phyloP scores from a whole-genome alignment of 2,797 vertebrate genomes.

The Mormyrops attenuatus region DNA sequence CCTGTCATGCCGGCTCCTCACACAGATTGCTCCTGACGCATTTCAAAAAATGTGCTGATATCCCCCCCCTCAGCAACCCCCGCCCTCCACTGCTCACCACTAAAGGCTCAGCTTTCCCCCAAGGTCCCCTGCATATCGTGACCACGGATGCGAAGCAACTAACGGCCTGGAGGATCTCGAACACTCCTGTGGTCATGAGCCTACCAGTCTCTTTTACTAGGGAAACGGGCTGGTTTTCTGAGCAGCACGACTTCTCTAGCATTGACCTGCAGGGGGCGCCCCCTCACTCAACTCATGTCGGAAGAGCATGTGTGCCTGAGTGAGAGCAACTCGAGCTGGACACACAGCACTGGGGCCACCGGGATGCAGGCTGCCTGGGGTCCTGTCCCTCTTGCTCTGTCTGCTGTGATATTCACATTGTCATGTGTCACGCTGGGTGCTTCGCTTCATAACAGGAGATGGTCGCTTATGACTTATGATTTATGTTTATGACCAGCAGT shows the following conservation, averaged over 20 bases:
- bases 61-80: too few relatives aligned
- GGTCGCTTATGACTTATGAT: background rate
- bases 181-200: too few relatives aligned
- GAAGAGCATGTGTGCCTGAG: background rate
- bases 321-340: background rate
- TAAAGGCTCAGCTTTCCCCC: background rate
- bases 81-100: background rate
- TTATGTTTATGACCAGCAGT: background rate
- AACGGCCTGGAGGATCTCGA: background rate
- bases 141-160: background rate
- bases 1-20: background rate
- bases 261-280: background rate
- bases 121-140: background rate
- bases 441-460: background rate
- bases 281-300: background rate
- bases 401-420: background rate
- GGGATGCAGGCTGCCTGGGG: background rate
- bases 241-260: background rate
- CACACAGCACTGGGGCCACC: background rate
- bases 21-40: background rate
- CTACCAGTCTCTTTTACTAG: background rate
- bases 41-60: background rate
- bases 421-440: background rate
- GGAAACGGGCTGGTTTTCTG: background rate
- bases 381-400: background rate